phyloP scores from a whole-genome alignment of 2,113 vertebrate genomes.

The Pao palembangensis region DNA sequence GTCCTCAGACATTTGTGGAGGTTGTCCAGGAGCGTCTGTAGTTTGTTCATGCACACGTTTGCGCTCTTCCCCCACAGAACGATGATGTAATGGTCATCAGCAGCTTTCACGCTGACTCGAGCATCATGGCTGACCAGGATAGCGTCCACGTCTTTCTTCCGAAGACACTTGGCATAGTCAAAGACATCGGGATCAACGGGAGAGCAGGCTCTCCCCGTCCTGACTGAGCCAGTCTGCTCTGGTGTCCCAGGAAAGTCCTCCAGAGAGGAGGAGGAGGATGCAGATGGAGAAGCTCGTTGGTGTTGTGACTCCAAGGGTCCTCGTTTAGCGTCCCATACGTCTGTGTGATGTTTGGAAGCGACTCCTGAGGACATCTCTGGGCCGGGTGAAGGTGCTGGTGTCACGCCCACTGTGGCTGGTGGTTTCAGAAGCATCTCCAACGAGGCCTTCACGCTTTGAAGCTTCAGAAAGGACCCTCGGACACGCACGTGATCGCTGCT shows the following conservation, averaged over 20 bases:
- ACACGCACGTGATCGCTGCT: conserved; percentile 13
- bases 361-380: background rate
- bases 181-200: conserved; percentile 37
- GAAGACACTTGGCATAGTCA: conserved; percentile 23
- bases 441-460: conserved; percentile 31
- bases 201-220: background rate
- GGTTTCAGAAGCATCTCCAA: conserved; percentile 32
- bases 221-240: background rate
- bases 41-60: background rate
- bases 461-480: conserved; percentile 55
- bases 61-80: conserved; percentile 16
- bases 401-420: background rate
- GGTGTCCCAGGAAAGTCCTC: background rate
- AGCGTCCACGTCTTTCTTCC: fast-evolving
- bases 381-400: background rate
- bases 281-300: background rate
- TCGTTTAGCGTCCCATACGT: background rate
- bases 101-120: background rate
- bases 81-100: conserved; percentile 1
- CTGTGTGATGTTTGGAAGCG: conserved; percentile 1
- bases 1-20: conserved; percentile 33
- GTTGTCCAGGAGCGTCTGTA: conserved; percentile 28
- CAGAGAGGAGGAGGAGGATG: background rate
- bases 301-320: too few species aligned
- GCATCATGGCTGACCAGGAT: conserved; percentile 15